Conservation (phyloP, 2,113 vertebrate species). For the Procavia capensis region DNA sequence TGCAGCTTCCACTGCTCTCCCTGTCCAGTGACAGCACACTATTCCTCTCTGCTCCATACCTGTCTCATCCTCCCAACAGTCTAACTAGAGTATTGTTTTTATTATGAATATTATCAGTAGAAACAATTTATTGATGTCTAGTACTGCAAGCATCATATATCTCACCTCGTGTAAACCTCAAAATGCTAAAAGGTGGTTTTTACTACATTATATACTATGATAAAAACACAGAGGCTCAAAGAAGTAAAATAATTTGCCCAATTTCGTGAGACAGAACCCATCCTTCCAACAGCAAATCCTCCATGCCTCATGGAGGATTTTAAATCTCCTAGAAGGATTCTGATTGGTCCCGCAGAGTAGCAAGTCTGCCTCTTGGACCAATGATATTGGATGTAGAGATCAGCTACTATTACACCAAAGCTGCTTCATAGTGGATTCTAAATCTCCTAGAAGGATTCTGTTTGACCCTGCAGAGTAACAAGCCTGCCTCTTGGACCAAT, state of each 20-base stretch:
- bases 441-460: not conserved
- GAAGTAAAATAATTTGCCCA: not conserved
- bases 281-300: not conserved
- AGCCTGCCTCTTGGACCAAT: not conserved
- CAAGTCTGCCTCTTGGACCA: not conserved
- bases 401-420: not conserved
- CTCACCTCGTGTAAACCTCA: not conserved
- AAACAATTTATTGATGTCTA: not conserved
- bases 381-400: not conserved
- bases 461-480: not conserved
- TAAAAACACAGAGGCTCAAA: not conserved
- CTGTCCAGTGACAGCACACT: too few relatives aligned
- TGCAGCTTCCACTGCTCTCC: too few relatives aligned
- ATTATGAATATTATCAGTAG: not conserved
- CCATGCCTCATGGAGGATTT: not conserved
- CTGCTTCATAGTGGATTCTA: not conserved
- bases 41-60: too few relatives aligned
- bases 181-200: not conserved
- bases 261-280: not conserved
- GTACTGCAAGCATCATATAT: not conserved
- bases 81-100: not conserved
- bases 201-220: not conserved
- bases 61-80: too few relatives aligned
- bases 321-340: not conserved
- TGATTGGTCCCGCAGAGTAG: not conserved